A percentile compares a stretch with the other conserved stretches of the same genome.
Conservation (phyloP, 2,797 vertebrate species). For the Malacoctenus gilli region DNA sequence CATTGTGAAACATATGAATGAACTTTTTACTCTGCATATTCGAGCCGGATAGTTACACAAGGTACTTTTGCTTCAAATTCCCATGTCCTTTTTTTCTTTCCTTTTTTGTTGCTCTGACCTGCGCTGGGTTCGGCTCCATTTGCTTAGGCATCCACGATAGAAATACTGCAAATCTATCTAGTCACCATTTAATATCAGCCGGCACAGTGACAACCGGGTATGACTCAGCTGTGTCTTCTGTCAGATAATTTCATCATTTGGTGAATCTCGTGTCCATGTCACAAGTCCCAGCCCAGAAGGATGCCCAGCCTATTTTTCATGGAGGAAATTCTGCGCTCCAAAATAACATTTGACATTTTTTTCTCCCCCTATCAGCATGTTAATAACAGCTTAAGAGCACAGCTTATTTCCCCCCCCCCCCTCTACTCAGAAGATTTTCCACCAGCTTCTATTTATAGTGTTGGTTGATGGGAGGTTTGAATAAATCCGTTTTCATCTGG, state of each 20-base stretch:
- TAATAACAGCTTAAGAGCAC: conserved; percentile 83
- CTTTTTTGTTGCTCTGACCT: too few species aligned
- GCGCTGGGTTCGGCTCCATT: too few species aligned
- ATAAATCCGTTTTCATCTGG: conserved; percentile 83
- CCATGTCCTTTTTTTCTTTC: too few species aligned
- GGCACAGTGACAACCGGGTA: conserved; percentile 32
- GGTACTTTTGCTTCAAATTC: too few species aligned
- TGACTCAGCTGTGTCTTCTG: conserved; percentile 51
- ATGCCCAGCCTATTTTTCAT: conserved; percentile 44
- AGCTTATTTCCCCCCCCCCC: conserved; percentile 67
- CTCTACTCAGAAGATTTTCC: conserved; percentile 75
- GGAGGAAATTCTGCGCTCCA: conserved; percentile 44
- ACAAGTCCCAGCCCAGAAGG: conserved; percentile 39
- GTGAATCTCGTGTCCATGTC: conserved; percentile 31
- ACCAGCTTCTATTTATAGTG: conserved; percentile 82
- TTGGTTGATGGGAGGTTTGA: conserved; percentile 76
- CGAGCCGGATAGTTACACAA: too few species aligned
- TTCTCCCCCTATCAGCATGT: conserved; percentile 74
- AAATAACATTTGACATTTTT: conserved; percentile 75
- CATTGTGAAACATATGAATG: conserved; percentile 6
- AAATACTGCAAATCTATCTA: too few species aligned
- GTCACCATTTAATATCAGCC: conserved; percentile 28
- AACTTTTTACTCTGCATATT: conserved; percentile 2
- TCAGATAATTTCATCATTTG: conserved; percentile 39
- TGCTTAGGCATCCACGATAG: too few species aligned